Conservation (phyloP, 2,113 vertebrate genomes). For the Myotis lucifugus region DNA sequence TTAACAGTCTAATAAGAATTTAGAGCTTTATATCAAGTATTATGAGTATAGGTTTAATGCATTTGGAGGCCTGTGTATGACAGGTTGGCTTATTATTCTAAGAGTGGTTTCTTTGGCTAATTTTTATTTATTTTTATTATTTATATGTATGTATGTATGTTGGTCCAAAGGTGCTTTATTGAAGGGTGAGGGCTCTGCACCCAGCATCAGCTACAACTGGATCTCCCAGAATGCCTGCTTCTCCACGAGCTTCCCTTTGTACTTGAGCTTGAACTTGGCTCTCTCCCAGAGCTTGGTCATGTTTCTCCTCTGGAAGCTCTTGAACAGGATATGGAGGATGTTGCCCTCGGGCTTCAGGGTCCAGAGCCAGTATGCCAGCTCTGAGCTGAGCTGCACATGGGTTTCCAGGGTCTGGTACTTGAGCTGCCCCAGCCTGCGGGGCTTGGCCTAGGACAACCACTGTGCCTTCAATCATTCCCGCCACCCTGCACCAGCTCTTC, state of each 20-base stretch:
- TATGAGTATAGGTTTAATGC: background rate
- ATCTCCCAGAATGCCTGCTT: conserved; percentile 92
- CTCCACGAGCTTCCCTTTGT: conserved; percentile 92
- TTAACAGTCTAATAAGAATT: background rate
- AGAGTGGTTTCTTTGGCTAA: background rate
- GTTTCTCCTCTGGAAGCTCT: conserved; percentile 94
- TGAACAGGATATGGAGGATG: conserved; percentile 91
- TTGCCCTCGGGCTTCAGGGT: conserved; percentile 93
- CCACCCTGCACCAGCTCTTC: conserved; percentile 70
- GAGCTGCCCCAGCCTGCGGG: conserved; percentile 90
- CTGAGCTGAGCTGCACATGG: conserved; percentile 90
- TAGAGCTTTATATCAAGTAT: conserved; percentile 19
- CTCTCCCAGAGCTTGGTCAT: conserved; percentile 92
- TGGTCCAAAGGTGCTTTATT: too few relatives aligned
- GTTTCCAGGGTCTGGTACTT: conserved; percentile 90
- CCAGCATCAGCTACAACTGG: conserved; percentile 29
- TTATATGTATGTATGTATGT: too few relatives aligned
- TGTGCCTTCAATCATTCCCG: conserved; percentile 75
- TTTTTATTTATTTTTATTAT: background rate
- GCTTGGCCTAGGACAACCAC: conserved; percentile 84
- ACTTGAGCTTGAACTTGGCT: conserved; percentile 93
- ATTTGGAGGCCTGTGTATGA: background rate
- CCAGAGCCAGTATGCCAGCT: conserved; percentile 87
- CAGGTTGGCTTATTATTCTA: background rate
- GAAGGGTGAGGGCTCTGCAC: too few relatives aligned